phyloP scores from a whole-genome alignment of 2,797 vertebrate species.

The Crotalus adamanteus region DNA sequence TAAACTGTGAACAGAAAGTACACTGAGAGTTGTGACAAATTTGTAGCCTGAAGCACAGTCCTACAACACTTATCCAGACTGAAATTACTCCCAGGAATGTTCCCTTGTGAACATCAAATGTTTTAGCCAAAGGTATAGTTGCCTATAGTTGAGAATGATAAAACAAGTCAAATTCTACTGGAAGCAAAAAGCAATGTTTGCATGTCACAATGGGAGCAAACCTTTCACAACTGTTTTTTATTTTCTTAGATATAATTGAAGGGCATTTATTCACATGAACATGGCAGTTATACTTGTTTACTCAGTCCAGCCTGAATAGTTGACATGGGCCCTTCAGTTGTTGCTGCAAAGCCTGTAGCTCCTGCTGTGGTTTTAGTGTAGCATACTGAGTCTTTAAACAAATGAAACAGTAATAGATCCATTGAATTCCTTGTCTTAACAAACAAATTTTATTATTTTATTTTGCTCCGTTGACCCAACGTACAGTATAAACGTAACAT shows the following conservation, averaged over 20 bases:
- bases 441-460: neutral
- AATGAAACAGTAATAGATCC: neutral
- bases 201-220: neutral
- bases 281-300: neutral
- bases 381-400: neutral
- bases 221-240: neutral
- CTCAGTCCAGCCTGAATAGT: neutral
- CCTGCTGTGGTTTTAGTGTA: neutral
- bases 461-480: neutral
- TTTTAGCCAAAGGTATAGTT: neutral
- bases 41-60: neutral
- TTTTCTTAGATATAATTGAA: neutral
- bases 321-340: neutral
- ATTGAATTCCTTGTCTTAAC: neutral
- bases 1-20: neutral
- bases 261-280: neutral
- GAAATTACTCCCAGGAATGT: neutral
- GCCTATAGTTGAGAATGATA: neutral
- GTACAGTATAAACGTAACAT: neutral
- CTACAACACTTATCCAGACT: neutral
- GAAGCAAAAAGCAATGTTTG: neutral
- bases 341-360: neutral
- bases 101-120: neutral
- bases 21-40: neutral
- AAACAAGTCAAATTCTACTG: neutral